phyloP scores from a whole-genome alignment of 2,797 vertebrate species.

The Aselliscus stoliczkanus region DNA sequence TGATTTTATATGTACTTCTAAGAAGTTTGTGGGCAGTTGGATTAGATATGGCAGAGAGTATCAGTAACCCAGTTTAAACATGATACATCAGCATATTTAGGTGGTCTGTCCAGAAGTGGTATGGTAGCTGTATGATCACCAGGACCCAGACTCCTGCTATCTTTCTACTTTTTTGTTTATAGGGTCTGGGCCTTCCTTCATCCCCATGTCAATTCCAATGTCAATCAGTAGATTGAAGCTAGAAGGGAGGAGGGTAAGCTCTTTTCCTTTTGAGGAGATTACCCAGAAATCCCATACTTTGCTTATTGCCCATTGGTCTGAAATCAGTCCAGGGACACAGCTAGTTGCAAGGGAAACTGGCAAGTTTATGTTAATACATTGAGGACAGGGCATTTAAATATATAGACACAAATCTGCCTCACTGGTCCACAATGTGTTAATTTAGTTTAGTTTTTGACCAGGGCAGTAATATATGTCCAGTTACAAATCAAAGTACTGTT shows the following conservation, averaged over 20 bases:
- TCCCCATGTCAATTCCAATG: not conserved
- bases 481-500: not conserved
- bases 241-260: not conserved
- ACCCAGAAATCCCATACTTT: not conserved
- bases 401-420: too few species aligned
- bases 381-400: too few species aligned
- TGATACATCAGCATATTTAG: not conserved
- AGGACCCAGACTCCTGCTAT: not conserved
- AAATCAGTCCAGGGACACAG: not conserved
- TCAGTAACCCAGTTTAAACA: not conserved
- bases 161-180: not conserved
- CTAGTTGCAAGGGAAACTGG: not conserved
- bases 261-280: not conserved
- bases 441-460: not conserved
- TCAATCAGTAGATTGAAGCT: not conserved
- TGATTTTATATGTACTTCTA: not conserved
- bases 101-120: not conserved
- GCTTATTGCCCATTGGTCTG: not conserved
- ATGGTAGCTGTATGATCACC: not conserved
- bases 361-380: not conserved
- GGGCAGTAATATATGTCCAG: not conserved
- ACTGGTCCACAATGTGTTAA: too few species aligned
- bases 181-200: not conserved
- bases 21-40: not conserved
- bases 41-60: not conserved